A percentile compares a stretch with the other conserved stretches of the same genome.
Evolutionary conservation across 2,888 invertebrate species (phyloP).

Genomic region (Phyllotreta cruciferae): DNA sequence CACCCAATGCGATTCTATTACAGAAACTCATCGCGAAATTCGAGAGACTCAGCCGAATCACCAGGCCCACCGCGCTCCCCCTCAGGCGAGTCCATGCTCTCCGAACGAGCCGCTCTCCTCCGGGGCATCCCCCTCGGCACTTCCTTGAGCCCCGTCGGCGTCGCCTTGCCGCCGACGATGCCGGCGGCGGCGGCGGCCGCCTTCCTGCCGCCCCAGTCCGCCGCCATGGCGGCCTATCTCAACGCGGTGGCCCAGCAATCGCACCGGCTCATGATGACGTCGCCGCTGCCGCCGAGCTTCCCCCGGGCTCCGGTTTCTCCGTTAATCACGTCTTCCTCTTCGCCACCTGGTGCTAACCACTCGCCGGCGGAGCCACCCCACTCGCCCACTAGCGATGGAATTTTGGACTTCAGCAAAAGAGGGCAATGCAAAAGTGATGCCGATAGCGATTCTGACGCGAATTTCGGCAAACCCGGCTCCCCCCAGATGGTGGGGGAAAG

Average conservation of each 20-base stretch:
- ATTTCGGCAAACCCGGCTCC: constrained; percentile 72
- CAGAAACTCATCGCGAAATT: constrained; percentile 82
- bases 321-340: constrained; percentile 73
- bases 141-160: constrained; percentile 72
- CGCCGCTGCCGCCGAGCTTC: constrained; percentile 61
- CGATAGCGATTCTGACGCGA: constrained; percentile 72
- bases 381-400: constrained; percentile 68
- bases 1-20: constrained; percentile 59
- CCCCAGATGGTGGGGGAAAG: constrained; percentile 64
- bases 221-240: constrained; percentile 82
- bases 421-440: constrained; percentile 41
- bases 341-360: constrained; percentile 57
- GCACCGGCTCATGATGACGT: constrained; percentile 76
- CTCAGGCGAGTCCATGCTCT: constrained; percentile 78
- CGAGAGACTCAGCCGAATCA: constrained; percentile 75
- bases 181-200: constrained; percentile 68
- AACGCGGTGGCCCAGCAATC: constrained; percentile 74
- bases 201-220: constrained; percentile 78
- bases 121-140: constrained; percentile 64
- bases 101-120: constrained; percentile 65
- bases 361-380: constrained; percentile 62
- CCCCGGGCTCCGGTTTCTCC: constrained; percentile 70
- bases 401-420: constrained; percentile 83
- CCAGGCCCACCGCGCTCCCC: constrained; percentile 72
- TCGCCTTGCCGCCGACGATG: constrained; percentile 71